phyloP scores from a whole-genome alignment of 2,113 vertebrate species.

The Ancistrus triradiatus region DNA sequence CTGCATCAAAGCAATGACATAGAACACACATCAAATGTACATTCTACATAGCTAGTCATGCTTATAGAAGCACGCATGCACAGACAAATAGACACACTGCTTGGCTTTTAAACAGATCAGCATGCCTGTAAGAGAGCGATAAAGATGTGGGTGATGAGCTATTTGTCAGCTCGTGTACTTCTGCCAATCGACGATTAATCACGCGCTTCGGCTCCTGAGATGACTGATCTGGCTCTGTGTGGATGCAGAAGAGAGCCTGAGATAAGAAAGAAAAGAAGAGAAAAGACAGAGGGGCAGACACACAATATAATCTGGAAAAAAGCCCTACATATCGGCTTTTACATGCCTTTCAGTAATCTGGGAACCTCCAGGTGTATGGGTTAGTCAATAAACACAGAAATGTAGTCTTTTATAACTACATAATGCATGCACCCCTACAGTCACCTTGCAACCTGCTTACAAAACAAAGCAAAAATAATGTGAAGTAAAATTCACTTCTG shows the following conservation, averaged over 20 bases:
- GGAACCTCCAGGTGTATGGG: too few relatives aligned
- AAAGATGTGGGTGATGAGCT: conserved; percentile 43
- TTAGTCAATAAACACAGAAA: too few relatives aligned
- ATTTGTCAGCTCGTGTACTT: conserved; percentile 39
- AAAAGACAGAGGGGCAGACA: background rate
- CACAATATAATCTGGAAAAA: conserved; percentile 11
- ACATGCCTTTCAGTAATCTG: background rate
- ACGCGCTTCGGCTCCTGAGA: conserved; percentile 23
- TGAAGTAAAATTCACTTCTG: too few relatives aligned
- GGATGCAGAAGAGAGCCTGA: background rate
- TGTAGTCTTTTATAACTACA: too few relatives aligned
- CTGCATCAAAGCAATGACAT: too few relatives aligned
- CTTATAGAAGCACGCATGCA: too few relatives aligned
- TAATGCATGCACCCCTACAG: too few relatives aligned
- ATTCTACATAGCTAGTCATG: background rate
- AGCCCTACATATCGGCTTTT: background rate
- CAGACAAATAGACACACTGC: too few relatives aligned
- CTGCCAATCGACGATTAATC: conserved; percentile 44
- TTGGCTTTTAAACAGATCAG: conserved; percentile 5
- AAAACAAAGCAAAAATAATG: too few relatives aligned
- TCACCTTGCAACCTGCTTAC: too few relatives aligned
- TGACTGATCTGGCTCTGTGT: conserved; percentile 21
- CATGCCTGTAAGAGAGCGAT: conserved; percentile 45
- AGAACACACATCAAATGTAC: background rate
- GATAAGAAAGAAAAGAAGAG: background rate